Evolutionary conservation across 2,888 invertebrate genomes (phyloP).

Genomic region (Copidosoma aretas): DNA sequence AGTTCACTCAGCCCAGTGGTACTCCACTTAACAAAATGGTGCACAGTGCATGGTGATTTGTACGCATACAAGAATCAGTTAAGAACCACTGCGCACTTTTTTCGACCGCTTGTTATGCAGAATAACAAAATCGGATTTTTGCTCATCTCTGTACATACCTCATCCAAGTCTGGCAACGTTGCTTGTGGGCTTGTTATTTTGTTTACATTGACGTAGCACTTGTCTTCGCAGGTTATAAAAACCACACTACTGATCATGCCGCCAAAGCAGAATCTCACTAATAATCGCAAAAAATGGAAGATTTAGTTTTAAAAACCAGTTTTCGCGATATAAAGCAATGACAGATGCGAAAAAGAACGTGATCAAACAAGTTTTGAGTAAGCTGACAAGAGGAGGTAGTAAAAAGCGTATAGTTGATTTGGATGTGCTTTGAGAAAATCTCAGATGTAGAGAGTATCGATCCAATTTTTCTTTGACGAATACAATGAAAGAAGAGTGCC

Average conservation of each 20-base stretch:
- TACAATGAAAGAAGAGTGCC: slow-evolving; percentile 8
- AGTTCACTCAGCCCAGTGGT: slow-evolving; percentile 1
- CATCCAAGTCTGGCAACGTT: neutral
- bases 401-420: slow-evolving; percentile 1
- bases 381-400: neutral
- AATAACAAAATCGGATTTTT: neutral
- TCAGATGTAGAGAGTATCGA: slow-evolving; percentile 9
- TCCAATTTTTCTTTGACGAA: slow-evolving; percentile 3
- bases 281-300: slow-evolving; percentile 3
- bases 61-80: neutral
- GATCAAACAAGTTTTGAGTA: slow-evolving; percentile 3
- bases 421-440: slow-evolving; percentile 4
- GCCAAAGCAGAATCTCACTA: neutral
- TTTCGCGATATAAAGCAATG: slow-evolving; percentile 1
- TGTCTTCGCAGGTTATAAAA: neutral
- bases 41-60: neutral
- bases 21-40: neutral
- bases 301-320: slow-evolving; percentile 9
- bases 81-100: neutral
- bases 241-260: neutral
- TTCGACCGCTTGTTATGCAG: neutral
- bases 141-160: neutral
- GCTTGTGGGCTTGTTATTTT: neutral
- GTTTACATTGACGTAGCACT: neutral
- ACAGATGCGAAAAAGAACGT: slow-evolving; percentile 10